These are phyloP conservation scores for Synergus umbraculus DNA, from an alignment of 2,888 invertebrate genomes.

Conservation along the genomic window DNA sequence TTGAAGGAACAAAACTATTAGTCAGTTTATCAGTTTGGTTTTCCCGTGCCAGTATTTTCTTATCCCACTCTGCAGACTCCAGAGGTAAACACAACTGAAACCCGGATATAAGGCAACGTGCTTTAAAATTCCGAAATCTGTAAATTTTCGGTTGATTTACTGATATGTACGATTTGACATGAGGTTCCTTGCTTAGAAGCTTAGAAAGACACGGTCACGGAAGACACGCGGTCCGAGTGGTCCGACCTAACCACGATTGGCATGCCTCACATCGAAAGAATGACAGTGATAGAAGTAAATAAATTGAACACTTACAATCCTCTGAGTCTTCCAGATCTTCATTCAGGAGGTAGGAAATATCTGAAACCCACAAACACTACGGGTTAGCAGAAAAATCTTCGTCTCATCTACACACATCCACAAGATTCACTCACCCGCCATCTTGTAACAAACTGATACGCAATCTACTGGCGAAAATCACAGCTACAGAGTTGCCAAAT, in stretches of 20 bases:
- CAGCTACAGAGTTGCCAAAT: no score
- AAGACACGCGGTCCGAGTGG: conserved; percentile 41
- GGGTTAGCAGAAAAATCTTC: conserved; percentile 71
- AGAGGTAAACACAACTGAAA: conserved; percentile 26
- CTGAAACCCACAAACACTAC: conserved; percentile 76
- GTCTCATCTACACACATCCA: conserved; percentile 68
- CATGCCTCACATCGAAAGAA: conserved; percentile 56
- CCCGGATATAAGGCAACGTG: conserved; percentile 12
- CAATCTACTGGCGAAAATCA: no score
- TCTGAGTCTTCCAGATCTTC: conserved; percentile 69
- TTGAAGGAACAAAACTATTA: not conserved
- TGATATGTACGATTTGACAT: conserved; percentile 34
- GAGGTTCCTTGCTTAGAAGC: not conserved
- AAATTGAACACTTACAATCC: conserved; percentile 70
- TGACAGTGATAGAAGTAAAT: conserved; percentile 56
- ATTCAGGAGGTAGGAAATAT: conserved; percentile 74
- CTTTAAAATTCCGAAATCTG: conserved; percentile 20
- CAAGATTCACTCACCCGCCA: conserved; percentile 76
- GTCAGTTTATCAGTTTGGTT: not conserved
- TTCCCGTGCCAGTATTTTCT: conserved; percentile 22
- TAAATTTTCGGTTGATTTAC: conserved; percentile 15
- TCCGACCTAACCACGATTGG: conserved; percentile 58
- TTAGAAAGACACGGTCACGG: not conserved
- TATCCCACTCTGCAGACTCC: not conserved
- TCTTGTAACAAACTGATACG: conserved; percentile 59